Percentiles rank a stretch among this genome's conserved stretches.
phyloP scores from a whole-genome alignment of 1,140 invertebrate species.

The Zaprionus camerounensis region DNA sequence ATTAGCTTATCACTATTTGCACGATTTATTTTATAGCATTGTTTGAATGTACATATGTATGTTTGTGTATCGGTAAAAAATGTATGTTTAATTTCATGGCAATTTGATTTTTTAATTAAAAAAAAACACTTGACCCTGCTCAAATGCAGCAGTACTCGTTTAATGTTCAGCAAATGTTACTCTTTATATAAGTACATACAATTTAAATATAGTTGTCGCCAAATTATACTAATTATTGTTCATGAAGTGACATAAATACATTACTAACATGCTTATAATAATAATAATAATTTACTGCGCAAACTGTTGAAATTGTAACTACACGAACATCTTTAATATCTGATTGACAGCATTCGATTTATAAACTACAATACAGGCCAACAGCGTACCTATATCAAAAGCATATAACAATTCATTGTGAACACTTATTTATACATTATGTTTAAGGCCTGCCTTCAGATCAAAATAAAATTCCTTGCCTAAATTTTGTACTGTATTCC shows the following conservation, averaged over 20 bases:
- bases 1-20: constrained; percentile 51
- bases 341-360: not conserved
- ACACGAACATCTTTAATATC: not conserved
- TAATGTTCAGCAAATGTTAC: constrained; percentile 44
- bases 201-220: constrained; percentile 6
- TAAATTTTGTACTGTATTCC: not conserved
- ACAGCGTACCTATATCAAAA: not conserved
- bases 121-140: constrained; percentile 27
- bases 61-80: not conserved
- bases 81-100: no score
- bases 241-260: constrained; percentile 6
- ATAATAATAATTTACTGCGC: not conserved
- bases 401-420: not conserved
- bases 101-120: constrained; percentile 6
- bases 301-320: not conserved
- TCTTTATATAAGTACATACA: constrained; percentile 22
- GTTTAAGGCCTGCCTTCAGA: not conserved
- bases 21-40: constrained; percentile 8
- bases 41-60: not conserved
- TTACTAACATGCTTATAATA: not conserved
- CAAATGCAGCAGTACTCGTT: constrained; percentile 34
- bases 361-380: not conserved
- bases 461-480: not conserved
- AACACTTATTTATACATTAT: not conserved
- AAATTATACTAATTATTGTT: constrained; percentile 38